A percentile compares a stretch with the other conserved stretches of the same genome.
phyloP scores from a whole-genome alignment of 2,888 invertebrate genomes.

The Dysmachus trigonus region DNA sequence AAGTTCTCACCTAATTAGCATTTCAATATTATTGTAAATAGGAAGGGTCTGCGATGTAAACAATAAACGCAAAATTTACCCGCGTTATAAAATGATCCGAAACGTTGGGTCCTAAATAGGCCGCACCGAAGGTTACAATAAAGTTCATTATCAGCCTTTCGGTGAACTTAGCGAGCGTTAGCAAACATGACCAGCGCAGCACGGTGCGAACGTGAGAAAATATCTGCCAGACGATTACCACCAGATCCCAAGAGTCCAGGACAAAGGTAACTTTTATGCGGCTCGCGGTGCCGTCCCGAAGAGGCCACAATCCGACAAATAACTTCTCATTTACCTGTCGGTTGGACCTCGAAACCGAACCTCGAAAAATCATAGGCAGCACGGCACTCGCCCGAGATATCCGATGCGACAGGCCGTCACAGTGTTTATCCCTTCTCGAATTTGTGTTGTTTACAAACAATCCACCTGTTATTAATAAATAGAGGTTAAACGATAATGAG shows the following conservation, averaged over 20 bases:
- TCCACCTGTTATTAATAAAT: conserved; percentile 30
- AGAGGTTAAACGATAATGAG: conserved; percentile 31
- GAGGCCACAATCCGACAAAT: conserved; percentile 4
- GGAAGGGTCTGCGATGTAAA: background rate
- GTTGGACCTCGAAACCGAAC: background rate
- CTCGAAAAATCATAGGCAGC: conserved; percentile 8
- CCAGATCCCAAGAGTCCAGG: background rate
- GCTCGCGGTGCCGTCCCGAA: background rate
- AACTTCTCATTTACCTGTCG: conserved; percentile 21
- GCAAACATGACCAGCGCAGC: background rate
- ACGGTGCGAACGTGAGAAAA: conserved; percentile 1
- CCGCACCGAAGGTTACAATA: conserved; percentile 17
- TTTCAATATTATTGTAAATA: background rate
- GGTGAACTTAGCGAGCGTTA: background rate
- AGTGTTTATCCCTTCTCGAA: background rate
- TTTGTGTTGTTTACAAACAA: conserved; percentile 17
- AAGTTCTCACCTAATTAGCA: background rate
- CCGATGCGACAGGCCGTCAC: background rate
- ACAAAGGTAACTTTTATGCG: background rate
- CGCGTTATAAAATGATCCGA: background rate
- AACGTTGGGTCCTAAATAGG: background rate
- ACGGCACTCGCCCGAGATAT: background rate
- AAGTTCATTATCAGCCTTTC: conserved; percentile 16
- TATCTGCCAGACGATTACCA: background rate
- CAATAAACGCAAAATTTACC: background rate